A percentile compares a stretch with the other conserved stretches of the same genome.
These are phyloP conservation scores for Hemibagrus guttatus DNA, from an alignment of 2,797 vertebrate genomes.

Conservation along the genomic window DNA sequence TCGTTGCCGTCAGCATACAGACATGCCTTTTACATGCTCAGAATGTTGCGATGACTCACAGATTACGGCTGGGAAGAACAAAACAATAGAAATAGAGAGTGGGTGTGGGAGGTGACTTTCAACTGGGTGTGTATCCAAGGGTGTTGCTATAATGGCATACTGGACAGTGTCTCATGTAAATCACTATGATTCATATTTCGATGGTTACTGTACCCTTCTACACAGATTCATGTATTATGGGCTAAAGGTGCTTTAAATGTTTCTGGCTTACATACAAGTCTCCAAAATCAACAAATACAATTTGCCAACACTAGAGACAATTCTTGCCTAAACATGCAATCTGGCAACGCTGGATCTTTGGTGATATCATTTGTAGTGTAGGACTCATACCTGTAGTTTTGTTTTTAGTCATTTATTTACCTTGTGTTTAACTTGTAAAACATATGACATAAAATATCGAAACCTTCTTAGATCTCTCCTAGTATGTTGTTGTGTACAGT, in stretches of 20 bases:
- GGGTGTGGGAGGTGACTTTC: conserved; percentile 33
- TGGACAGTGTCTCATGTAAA: conserved; percentile 18
- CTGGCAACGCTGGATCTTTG: background rate
- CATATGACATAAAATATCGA: background rate
- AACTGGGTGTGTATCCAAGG: conserved; percentile 22
- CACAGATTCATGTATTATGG: background rate
- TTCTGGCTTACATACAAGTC: background rate
- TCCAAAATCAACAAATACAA: background rate
- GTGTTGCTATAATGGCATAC: conserved; percentile 24
- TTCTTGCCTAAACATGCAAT: conserved; percentile 7
- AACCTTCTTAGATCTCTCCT: background rate
- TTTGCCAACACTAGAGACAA: background rate
- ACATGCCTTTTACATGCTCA: conserved; percentile 34
- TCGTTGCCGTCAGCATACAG: conserved; percentile 16
- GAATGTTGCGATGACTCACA: conserved; percentile 43
- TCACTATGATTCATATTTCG: background rate
- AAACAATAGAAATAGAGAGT: background rate
- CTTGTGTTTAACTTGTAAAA: background rate
- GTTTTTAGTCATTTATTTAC: background rate
- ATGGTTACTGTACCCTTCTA: background rate
- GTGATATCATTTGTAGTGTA: background rate
- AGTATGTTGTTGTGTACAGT: background rate
- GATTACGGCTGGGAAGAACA: conserved; percentile 18
- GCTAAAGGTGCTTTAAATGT: background rate
- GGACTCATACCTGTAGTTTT: background rate